Evolutionary conservation across 1,140 invertebrate genomes (phyloP).

Genomic region (Dysdera silvatica): DNA sequence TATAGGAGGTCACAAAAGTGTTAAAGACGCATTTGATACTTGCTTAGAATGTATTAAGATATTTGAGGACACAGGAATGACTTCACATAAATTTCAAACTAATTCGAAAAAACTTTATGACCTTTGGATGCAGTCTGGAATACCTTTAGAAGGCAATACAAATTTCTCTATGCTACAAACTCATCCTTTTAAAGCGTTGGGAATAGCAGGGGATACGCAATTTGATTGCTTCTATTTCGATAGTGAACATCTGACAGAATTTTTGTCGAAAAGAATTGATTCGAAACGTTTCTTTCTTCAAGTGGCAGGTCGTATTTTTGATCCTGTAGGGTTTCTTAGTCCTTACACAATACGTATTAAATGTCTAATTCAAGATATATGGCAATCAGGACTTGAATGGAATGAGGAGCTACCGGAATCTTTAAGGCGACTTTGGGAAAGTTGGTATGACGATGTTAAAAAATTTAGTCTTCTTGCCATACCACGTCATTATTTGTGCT

Average conservation of each 20-base stretch:
- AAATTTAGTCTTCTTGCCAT: neutral
- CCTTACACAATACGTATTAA: neutral
- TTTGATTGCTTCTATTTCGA: neutral
- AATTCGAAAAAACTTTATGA: neutral
- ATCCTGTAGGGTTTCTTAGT: conserved; percentile 9
- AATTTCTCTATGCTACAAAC: too few relatives aligned
- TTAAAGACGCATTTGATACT: neutral
- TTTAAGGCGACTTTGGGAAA: neutral
- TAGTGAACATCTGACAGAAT: neutral
- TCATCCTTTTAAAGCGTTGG: neutral
- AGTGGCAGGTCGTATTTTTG: neutral
- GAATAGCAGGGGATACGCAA: neutral
- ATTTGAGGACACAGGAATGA: neutral
- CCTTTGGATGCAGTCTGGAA: neutral
- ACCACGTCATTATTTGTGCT: neutral
- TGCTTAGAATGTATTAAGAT: neutral
- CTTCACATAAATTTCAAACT: neutral
- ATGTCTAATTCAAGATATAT: conserved; percentile 9
- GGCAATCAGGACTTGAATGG: conserved; percentile 12
- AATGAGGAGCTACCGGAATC: neutral
- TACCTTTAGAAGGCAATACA: neutral
- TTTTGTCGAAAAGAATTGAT: neutral
- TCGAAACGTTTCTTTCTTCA: conserved; percentile 27
- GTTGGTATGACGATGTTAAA: neutral
- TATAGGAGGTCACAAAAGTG: neutral